Percentiles rank a stretch among this genome's conserved stretches.
Conservation (phyloP, 2,888 invertebrate genomes). For the Notodonta dromedarius region DNA sequence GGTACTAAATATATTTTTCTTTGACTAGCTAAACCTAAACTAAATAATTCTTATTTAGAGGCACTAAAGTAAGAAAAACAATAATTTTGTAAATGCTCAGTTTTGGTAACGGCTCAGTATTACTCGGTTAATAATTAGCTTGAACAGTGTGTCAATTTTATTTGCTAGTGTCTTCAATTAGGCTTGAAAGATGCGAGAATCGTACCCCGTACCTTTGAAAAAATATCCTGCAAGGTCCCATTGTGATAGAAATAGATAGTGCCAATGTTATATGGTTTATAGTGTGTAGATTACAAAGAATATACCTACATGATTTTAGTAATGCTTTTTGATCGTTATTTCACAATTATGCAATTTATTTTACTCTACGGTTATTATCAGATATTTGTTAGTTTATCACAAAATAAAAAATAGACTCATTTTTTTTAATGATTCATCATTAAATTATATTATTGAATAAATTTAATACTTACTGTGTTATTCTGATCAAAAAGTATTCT, state of each 20-base stretch:
- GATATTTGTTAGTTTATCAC: not conserved
- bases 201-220: conserved; percentile 18
- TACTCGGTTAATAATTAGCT: not conserved
- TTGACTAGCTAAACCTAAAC: not conserved
- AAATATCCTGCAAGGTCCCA: conserved; percentile 61
- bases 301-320: not conserved
- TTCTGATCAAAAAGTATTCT: conserved; percentile 4
- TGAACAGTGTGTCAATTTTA: not conserved
- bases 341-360: no score
- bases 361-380: no score
- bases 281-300: conserved; percentile 29
- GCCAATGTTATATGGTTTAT: conserved; percentile 58
- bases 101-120: conserved; percentile 4
- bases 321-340: not conserved
- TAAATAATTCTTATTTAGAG: not conserved
- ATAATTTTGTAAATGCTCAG: not conserved
- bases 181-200: conserved; percentile 27
- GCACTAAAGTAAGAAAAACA: not conserved
- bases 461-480: not conserved
- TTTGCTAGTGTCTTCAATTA: conserved; percentile 4
- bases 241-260: conserved; percentile 79
- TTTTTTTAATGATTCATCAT: no score
- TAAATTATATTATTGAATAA: not conserved
- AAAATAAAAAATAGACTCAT: not conserved
- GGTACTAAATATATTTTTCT: not conserved